Conservation (phyloP, 2,888 invertebrate species). For the Drosophila suboccidentalis region DNA sequence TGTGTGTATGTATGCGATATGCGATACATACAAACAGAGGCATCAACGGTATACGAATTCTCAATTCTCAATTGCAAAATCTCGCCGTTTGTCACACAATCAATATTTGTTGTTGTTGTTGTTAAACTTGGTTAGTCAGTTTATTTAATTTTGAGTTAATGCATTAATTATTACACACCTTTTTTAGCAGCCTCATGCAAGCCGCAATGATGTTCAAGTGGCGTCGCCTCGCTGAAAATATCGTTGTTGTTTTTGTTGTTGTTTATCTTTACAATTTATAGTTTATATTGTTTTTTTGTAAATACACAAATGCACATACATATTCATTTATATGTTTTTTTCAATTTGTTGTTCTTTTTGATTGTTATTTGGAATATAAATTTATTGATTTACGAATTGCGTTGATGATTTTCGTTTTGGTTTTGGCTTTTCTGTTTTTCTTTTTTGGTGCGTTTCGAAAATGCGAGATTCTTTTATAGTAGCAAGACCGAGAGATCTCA, state of each 20-base stretch:
- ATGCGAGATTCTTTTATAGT: constrained; percentile 55
- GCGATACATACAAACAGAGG: constrained; percentile 53
- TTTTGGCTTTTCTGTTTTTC: constrained; percentile 26
- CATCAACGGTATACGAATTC: constrained; percentile 33
- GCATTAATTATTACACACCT: constrained; percentile 65
- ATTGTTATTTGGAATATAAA: constrained; percentile 42
- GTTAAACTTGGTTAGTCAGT: constrained; percentile 6
- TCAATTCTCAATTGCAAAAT: constrained; percentile 44
- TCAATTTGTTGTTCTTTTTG: constrained; percentile 21
- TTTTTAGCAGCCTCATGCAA: constrained; percentile 79
- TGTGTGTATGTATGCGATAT: constrained; percentile 33
- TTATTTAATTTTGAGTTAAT: constrained; percentile 13
- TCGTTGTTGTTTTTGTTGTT: constrained; percentile 37
- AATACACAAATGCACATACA: constrained; percentile 20
- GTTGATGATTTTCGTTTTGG: constrained; percentile 25
- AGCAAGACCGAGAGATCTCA: constrained; percentile 48
- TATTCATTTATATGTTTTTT: constrained; percentile 17
- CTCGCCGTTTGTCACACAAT: constrained; percentile 36
- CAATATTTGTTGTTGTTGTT: constrained; percentile 34
- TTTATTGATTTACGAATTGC: constrained; percentile 53
- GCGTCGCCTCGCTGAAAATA: constrained; percentile 44
- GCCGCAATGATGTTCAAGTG: constrained; percentile 51
- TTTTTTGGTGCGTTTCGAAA: constrained; percentile 44
- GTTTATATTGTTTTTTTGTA: constrained; percentile 26
- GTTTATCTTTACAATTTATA: constrained; percentile 18